Conservation (phyloP, 2,797 vertebrate genomes). For the Trachops cirrhosus region DNA sequence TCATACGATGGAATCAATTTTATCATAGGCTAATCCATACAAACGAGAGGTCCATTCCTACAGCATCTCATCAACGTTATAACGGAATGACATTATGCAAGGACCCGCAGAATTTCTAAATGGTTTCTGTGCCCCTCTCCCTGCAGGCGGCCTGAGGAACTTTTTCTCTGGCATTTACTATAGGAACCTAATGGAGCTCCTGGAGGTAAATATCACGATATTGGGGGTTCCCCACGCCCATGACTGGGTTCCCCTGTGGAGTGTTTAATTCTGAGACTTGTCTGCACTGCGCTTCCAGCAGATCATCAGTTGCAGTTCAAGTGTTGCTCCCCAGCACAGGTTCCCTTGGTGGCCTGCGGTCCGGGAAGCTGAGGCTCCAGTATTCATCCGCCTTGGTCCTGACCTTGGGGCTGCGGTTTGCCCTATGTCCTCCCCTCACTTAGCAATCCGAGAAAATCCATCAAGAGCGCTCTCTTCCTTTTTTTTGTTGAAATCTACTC, state of each 20-base stretch:
- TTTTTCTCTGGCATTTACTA: neutral
- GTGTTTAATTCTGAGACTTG: neutral
- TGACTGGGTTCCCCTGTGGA: neutral
- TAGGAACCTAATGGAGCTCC: neutral
- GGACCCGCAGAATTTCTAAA: neutral
- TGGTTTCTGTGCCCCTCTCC: neutral
- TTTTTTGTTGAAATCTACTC: neutral
- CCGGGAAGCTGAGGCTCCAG: no score
- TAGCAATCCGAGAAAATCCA: neutral
- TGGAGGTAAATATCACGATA: neutral
- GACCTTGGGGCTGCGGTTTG: neutral
- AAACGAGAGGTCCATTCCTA: neutral
- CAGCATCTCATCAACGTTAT: neutral
- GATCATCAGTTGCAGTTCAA: neutral
- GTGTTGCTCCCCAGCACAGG: rapidly evolving
- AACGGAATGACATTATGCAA: neutral
- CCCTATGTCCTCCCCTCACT: neutral
- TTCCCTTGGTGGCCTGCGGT: neutral
- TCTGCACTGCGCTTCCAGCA: neutral
- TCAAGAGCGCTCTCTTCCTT: neutral
- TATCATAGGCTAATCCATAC: neutral
- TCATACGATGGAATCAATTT: neutral
- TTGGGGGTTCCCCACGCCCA: rapidly evolving
- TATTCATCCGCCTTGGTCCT: neutral
- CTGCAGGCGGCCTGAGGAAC: neutral